Evolutionary conservation across 1,140 invertebrate genomes (phyloP).

Genomic region (Psilanteris sp.): DNA sequence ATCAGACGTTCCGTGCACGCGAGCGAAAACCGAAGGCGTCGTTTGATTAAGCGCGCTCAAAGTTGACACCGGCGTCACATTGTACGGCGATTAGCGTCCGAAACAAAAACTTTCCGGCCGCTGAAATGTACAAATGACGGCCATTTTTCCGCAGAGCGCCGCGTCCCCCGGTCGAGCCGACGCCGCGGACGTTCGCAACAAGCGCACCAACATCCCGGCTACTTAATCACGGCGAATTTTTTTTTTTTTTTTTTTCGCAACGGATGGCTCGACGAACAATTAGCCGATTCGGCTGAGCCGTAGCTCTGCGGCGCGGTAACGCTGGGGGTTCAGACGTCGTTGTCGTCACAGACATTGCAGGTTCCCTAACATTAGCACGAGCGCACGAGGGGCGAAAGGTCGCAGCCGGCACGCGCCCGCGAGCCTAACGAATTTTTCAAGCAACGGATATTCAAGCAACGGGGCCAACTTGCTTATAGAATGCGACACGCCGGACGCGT

Average conservation of each 20-base stretch:
- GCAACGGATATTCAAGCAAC: constrained; percentile 62
- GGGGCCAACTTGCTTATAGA: constrained; percentile 48
- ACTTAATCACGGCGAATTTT: constrained; percentile 42
- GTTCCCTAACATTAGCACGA: constrained; percentile 61
- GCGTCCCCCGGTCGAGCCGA: no score
- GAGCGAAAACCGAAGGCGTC: no score
- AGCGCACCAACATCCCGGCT: no score
- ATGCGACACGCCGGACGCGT: constrained; percentile 49
- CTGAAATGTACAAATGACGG: no score
- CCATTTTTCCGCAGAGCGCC: no score
- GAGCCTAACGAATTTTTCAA: constrained; percentile 64
- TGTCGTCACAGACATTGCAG: constrained; percentile 55
- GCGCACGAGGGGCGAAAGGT: constrained; percentile 62
- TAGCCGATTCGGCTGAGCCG: constrained; percentile 38
- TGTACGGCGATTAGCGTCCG: no score
- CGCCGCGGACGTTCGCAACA: no score
- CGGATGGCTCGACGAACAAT: constrained; percentile 44
- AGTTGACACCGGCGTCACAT: no score
- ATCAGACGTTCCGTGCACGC: no score
- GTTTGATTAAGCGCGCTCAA: no score
- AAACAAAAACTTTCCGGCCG: no score
- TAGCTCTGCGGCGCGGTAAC: constrained; percentile 22
- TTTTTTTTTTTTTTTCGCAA: constrained; percentile 43
- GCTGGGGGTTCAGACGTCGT: constrained; percentile 46
- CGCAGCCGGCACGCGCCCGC: constrained; percentile 64